Conservation (phyloP, 92 coral and sea anemone genomes). For the Bergia puertoricense region DNA sequence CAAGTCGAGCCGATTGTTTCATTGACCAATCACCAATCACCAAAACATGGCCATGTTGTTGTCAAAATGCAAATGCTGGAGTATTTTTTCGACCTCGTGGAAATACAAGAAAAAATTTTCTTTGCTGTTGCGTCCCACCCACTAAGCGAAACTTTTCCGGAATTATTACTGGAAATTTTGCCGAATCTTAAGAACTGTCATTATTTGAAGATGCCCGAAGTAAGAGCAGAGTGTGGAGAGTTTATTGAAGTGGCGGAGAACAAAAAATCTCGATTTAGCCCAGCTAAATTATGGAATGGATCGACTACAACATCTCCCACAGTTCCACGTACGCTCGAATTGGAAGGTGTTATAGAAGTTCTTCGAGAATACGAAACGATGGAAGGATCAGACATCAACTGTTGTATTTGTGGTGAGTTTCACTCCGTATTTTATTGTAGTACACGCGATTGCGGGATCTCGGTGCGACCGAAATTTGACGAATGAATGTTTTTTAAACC, state of each 20-base stretch:
- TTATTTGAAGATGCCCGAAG: conserved; percentile 73
- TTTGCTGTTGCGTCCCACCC: conserved; percentile 90
- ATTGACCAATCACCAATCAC: conserved; percentile 69
- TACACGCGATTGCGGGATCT: background rate
- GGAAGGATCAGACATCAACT: conserved; percentile 95
- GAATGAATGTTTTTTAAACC: conserved; percentile 17
- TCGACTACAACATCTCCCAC: conserved; percentile 67
- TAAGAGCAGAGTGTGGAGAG: conserved; percentile 68
- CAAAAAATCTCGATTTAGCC: conserved; percentile 86
- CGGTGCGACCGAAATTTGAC: conserved; percentile 27
- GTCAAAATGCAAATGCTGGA: conserved; percentile 89
- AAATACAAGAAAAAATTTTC: conserved; percentile 70
- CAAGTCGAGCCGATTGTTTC: conserved; percentile 67
- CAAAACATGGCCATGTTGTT: conserved; percentile 79
- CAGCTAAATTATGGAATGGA: conserved; percentile 65
- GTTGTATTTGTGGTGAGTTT: conserved; percentile 97
- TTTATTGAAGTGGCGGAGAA: conserved; percentile 56
- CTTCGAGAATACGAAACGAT: conserved; percentile 92
- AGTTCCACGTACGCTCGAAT: conserved; percentile 83
- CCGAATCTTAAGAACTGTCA: conserved; percentile 20
- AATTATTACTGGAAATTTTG: conserved; percentile 10
- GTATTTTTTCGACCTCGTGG: conserved; percentile 97
- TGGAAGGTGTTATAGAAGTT: conserved; percentile 97
- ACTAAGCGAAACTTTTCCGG: conserved; percentile 54
- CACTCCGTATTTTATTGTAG: background rate